These are phyloP conservation scores for Pangasius larnaudii DNA, from an alignment of 2,797 vertebrate genomes.

Conservation along the genomic window DNA sequence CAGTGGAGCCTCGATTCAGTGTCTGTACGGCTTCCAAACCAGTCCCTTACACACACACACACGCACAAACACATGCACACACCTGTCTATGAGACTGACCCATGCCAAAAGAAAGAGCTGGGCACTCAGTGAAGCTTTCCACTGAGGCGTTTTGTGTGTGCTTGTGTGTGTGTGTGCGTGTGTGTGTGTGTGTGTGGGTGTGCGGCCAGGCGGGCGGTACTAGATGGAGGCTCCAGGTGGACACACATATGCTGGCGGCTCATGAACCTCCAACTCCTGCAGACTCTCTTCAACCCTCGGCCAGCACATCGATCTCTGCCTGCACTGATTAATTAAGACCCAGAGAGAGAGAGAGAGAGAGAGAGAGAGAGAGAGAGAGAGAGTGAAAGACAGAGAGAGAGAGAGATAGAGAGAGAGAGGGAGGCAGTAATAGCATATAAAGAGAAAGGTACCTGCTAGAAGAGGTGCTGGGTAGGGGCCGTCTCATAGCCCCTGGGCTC, in stretches of 20 bases:
- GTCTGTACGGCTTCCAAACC: neutral
- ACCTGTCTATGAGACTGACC: slow-evolving; percentile 15
- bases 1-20: slow-evolving; percentile 9
- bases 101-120: slow-evolving; percentile 21
- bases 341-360: slow-evolving; percentile 37
- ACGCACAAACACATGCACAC: slow-evolving; percentile 27
- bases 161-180: neutral
- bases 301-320: slow-evolving; percentile 61
- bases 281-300: slow-evolving; percentile 47
- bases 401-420: neutral
- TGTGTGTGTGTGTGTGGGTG: slow-evolving; percentile 13
- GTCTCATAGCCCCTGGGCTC: slow-evolving; percentile 98
- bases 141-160: slow-evolving; percentile 26
- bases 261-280: slow-evolving; percentile 54
- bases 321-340: slow-evolving; percentile 61
- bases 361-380: slow-evolving; percentile 32
- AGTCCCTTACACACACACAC: slow-evolving; percentile 14
- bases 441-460: slow-evolving; percentile 84
- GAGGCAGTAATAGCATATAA: neutral
- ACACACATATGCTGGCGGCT: slow-evolving; percentile 60
- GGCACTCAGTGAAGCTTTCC: slow-evolving; percentile 30
- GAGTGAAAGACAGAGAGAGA: slow-evolving; percentile 4
- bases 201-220: slow-evolving; percentile 27
- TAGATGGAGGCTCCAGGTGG: slow-evolving; percentile 55
- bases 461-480: slow-evolving; percentile 95